Evolutionary conservation across 2,888 invertebrate species (phyloP), one percentile per base, ranked within the genome.

Genomic region (Cacoxenus indagator): DNA sequence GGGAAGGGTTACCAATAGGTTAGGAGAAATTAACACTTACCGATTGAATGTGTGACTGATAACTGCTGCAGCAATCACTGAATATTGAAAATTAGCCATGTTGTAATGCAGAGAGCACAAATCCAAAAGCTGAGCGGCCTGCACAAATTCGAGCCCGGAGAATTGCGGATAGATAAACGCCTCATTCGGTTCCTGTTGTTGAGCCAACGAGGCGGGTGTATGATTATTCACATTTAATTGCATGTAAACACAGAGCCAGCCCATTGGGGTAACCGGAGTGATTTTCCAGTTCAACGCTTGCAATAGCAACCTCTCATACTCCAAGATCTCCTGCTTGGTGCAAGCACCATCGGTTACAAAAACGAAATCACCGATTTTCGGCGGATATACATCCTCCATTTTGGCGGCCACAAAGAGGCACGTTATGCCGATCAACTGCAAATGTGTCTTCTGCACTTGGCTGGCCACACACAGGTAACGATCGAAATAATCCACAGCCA

Each of bases 301-400:
- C 64, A 96, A 88, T 67, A 96, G 91, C 4, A 93, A 88, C 70
- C 95, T 89, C 87, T 96, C 96, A 80, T 94, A 93, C 43, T 91
- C 90, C 9, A 95, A 87, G 68, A 97, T 96, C 83, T 96, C 95
- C 24, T 92, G 91, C 67, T 94, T 93, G 61, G 94, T 93, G 88
- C 98, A 99, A 0, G 98, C 98, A 68, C 97, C 96, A 90, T 99
- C 99, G 0, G 99, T 99, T 14, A 99, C 98, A 89, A 96, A 97
- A 0, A 98, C 96, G 89, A 99, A 98, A 86, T 98, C 97, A 9
- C 92, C 90, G 66, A 99, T 91, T 89, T 97, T 97, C 0, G 99
- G 99, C 61, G 99, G 99, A 89, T 99, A 99, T 62, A 99, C 97
- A 90, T 99, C 99, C 91, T 99, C 99, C 9, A 94, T 88, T 74